Evolutionary conservation across 2,888 invertebrate genomes (phyloP).

Genomic region (Acanthoscelides obtectus): DNA sequence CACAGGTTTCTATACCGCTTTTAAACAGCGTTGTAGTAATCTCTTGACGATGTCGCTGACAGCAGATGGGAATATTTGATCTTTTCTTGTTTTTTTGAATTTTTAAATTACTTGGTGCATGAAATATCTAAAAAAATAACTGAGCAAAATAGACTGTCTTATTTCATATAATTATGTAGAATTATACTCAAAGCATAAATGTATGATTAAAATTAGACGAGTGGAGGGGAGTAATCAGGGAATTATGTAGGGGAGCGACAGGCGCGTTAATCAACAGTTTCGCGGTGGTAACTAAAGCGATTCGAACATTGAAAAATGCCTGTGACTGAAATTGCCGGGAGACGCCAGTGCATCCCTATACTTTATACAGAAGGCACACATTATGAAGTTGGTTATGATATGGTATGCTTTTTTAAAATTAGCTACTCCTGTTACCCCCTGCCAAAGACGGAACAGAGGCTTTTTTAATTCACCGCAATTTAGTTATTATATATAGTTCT

Average conservation of each 20-base stretch:
- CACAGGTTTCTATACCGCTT: too few relatives aligned
- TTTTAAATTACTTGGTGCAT: background rate
- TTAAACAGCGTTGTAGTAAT: too few relatives aligned
- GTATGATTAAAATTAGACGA: background rate
- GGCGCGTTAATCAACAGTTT: background rate
- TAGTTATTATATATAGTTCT: too few relatives aligned
- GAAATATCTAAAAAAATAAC: background rate
- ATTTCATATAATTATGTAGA: background rate
- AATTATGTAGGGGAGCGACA: background rate
- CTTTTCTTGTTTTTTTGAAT: background rate
- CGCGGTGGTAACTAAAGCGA: background rate
- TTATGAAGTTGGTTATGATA: slow-evolving; percentile 82
- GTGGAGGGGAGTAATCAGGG: background rate
- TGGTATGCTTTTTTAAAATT: slow-evolving; percentile 56
- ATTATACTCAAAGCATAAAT: background rate
- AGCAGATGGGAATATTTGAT: background rate
- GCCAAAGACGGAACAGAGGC: background rate
- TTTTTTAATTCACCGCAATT: background rate
- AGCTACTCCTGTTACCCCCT: background rate
- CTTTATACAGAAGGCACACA: slow-evolving; percentile 74
- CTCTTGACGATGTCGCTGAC: too few relatives aligned
- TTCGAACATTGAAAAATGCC: slow-evolving; percentile 31
- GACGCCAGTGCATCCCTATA: slow-evolving; percentile 69
- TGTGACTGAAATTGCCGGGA: slow-evolving; percentile 41
- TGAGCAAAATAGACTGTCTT: background rate